Percentiles rank a stretch among this genome's conserved stretches.
Evolutionary conservation across 1,140 invertebrate genomes (phyloP).

Genomic region (Trinorchestia longiramus): DNA sequence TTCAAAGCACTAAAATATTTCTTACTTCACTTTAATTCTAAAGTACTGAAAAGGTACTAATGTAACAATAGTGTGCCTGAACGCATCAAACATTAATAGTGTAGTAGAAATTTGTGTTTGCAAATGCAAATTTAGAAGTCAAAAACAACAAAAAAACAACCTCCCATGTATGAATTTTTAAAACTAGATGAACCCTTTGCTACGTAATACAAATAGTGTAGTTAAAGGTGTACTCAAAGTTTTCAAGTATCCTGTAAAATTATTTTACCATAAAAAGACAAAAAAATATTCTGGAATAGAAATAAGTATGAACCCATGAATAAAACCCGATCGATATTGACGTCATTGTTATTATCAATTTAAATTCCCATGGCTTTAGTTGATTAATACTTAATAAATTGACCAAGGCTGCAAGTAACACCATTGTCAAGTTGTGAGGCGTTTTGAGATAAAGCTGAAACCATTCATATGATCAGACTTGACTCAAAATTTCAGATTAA

Average conservation of each 20-base stretch:
- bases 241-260: not conserved
- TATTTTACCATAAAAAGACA: not conserved
- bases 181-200: not conserved
- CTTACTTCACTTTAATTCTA: not conserved
- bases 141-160: not conserved
- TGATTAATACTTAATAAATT: not conserved
- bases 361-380: not conserved
- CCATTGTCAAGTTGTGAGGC: not conserved
- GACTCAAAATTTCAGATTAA: not conserved
- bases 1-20: not conserved
- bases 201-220: no score
- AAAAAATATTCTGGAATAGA: not conserved
- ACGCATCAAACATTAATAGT: not conserved
- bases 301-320: not conserved
- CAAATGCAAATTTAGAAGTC: not conserved
- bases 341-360: not conserved
- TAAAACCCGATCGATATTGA: not conserved
- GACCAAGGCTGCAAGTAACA: not conserved
- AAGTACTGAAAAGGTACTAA: no score
- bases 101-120: not conserved
- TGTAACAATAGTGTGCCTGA: no score
- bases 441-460: not conserved
- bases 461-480: not conserved
- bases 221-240: not conserved
- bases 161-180: not conserved